A percentile compares a stretch with the other conserved stretches of the same genome.
Evolutionary conservation across 2,797 vertebrate species (phyloP).

Genomic region (Neostethus bicornis): DNA sequence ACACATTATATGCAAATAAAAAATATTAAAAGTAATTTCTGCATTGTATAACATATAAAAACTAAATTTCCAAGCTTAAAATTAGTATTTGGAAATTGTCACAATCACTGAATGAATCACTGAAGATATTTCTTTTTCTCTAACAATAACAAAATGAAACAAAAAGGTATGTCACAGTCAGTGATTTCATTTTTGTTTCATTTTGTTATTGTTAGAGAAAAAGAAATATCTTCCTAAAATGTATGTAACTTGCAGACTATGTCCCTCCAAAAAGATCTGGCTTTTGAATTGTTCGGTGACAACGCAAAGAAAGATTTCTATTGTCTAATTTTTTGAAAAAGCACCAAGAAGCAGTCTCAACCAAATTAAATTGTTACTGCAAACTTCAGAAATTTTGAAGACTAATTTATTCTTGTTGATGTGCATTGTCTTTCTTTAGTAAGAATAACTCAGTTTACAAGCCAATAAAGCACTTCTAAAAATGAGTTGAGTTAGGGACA

Average conservation of each 20-base stretch:
- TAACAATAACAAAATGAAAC: not conserved
- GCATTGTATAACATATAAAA: too few relatives aligned
- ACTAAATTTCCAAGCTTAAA: too few relatives aligned
- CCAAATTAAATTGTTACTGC: slow-evolving; percentile 10
- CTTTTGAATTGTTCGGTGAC: not conserved
- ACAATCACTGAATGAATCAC: too few relatives aligned
- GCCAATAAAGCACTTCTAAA: slow-evolving; percentile 41
- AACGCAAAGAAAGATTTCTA: not conserved
- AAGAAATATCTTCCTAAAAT: not conserved
- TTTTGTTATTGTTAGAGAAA: not conserved
- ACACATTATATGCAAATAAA: too few relatives aligned
- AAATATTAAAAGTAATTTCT: too few relatives aligned
- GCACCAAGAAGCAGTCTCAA: not conserved
- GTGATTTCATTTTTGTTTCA: too few relatives aligned
- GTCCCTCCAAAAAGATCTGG: not conserved
- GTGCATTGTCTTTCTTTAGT: slow-evolving; percentile 23
- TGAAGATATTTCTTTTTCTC: not conserved
- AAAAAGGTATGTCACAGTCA: too few relatives aligned
- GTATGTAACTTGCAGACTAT: not conserved
- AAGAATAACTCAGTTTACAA: slow-evolving; percentile 28
- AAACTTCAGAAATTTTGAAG: slow-evolving; percentile 22
- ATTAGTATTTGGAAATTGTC: too few relatives aligned
- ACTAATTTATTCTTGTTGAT: slow-evolving; percentile 23
- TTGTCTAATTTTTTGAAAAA: not conserved
- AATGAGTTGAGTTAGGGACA: slow-evolving; percentile 30